phyloP scores from a whole-genome alignment of 1,140 invertebrate species.

The Drosophila neocordata region DNA sequence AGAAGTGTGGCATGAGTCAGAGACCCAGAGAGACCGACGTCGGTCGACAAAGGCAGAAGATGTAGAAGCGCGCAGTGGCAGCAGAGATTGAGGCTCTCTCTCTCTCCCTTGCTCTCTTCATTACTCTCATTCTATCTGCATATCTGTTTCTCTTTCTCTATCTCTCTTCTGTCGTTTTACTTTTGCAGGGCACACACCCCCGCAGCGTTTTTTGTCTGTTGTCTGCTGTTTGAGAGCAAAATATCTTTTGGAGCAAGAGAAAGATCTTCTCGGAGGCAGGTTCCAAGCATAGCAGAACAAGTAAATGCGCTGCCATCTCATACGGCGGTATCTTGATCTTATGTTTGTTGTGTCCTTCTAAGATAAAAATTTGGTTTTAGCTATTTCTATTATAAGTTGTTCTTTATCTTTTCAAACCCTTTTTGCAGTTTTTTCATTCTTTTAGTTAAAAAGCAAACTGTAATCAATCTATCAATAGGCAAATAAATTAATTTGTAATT shows the following conservation, averaged over 20 bases:
- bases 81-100: slow-evolving; percentile 10
- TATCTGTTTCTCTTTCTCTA: not conserved
- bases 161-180: not conserved
- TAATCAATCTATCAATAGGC: no score
- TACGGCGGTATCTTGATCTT: not conserved
- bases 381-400: no score
- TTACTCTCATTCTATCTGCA: not conserved
- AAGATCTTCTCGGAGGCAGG: slow-evolving; percentile 27
- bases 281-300: slow-evolving; percentile 6
- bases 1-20: slow-evolving; percentile 39
- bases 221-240: slow-evolving; percentile 34
- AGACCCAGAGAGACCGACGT: slow-evolving; percentile 22
- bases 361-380: no score
- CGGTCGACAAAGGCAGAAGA: not conserved
- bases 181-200: slow-evolving; percentile 49
- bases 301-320: slow-evolving; percentile 7
- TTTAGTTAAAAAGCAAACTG: no score
- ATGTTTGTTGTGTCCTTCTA: not conserved
- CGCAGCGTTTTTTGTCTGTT: slow-evolving; percentile 50
- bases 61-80: slow-evolving; percentile 10
- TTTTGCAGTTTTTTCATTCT: no score
- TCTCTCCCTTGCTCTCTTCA: not conserved
- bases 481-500: not conserved
- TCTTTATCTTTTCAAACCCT: no score
- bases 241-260: slow-evolving; percentile 21